These are phyloP conservation scores for Cheirogaleus major DNA, from an alignment of 2,797 vertebrate genomes.

Conservation along the genomic window DNA sequence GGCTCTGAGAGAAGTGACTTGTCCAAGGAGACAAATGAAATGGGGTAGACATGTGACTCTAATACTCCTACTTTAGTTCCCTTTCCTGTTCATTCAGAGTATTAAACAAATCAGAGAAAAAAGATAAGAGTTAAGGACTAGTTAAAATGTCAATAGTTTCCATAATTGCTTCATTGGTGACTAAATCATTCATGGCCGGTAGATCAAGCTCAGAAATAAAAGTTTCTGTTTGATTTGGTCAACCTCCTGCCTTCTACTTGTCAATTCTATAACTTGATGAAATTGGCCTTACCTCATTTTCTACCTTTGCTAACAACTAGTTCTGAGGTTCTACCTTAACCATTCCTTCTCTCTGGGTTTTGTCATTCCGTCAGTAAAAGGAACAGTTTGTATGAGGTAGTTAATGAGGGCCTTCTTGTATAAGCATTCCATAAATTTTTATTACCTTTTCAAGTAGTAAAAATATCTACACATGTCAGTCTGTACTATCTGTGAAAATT, in stretches of 20 bases:
- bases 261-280: neutral
- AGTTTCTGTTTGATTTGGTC: neutral
- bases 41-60: neutral
- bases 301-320: neutral
- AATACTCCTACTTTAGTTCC: neutral
- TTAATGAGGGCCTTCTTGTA: neutral
- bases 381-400: neutral
- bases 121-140: neutral
- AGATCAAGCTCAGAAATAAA: neutral
- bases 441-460: neutral
- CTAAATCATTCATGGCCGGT: neutral
- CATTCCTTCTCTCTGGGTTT: neutral
- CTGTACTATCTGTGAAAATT: neutral
- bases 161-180: neutral
- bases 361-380: neutral
- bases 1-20: neutral
- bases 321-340: neutral
- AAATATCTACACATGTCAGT: neutral
- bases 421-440: neutral
- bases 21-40: neutral
- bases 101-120: neutral
- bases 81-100: neutral
- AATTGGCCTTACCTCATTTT: neutral
- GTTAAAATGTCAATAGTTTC: neutral
- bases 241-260: neutral